These are phyloP conservation scores for Ageneiosus marmoratus DNA, from an alignment of 2,113 vertebrate species.

Conservation along the genomic window DNA sequence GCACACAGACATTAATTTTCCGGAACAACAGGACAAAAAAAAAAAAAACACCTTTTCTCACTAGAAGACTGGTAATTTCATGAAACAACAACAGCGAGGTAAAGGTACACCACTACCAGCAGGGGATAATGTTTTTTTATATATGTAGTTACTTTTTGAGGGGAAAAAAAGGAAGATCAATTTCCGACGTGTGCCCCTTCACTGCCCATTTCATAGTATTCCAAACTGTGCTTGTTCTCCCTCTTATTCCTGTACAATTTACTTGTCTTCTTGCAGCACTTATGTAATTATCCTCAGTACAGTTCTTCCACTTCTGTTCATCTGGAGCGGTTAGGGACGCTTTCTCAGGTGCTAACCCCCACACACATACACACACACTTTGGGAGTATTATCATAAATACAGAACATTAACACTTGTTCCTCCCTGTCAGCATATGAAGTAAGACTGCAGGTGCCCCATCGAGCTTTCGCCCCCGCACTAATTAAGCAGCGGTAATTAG, in stretches of 20 bases:
- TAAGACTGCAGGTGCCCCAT: constrained; percentile 92
- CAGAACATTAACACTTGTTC: constrained; percentile 94
- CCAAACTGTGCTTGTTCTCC: not conserved
- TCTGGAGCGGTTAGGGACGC: constrained; percentile 44
- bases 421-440: constrained; percentile 94
- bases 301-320: constrained; percentile 39
- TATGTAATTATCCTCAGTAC: constrained; percentile 45
- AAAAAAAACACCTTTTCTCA: constrained; percentile 66
- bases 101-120: not conserved
- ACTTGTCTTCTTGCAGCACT: constrained; percentile 11
- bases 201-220: not conserved
- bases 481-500: constrained; percentile 94
- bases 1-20: constrained; percentile 81
- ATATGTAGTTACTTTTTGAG: not conserved
- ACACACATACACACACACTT: constrained; percentile 48
- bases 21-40: constrained; percentile 70
- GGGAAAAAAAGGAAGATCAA: not conserved
- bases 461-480: constrained; percentile 91
- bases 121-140: not conserved
- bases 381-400: constrained; percentile 93
- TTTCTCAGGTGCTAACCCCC: constrained; percentile 45
- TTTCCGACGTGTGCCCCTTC: not conserved
- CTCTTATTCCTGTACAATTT: constrained; percentile 5
- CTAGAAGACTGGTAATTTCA: constrained; percentile 72
- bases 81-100: constrained; percentile 69